These are phyloP conservation scores for Xerus rutilus DNA, from an alignment of 2,797 vertebrate species.

Conservation along the genomic window DNA sequence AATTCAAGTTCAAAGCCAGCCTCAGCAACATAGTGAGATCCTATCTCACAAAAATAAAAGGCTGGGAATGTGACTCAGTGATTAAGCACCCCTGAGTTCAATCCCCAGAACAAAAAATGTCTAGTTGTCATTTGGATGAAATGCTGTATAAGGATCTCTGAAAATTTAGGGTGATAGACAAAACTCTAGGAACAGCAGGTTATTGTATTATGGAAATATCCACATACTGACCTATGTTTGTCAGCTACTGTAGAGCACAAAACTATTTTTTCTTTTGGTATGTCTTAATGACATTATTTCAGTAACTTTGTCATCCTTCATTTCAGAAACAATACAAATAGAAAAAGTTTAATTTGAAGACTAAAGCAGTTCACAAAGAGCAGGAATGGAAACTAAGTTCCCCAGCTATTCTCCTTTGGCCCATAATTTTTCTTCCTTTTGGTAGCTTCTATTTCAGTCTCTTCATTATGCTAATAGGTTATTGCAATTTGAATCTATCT, in stretches of 20 bases:
- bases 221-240: neutral
- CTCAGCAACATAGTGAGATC: no score
- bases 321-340: conserved; percentile 41
- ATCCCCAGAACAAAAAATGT: neutral
- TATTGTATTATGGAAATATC: neutral
- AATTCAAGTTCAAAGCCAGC: no score
- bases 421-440: neutral
- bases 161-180: conserved; percentile 5
- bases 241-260: neutral
- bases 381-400: neutral
- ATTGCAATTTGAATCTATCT: neutral
- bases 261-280: neutral
- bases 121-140: neutral
- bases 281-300: neutral
- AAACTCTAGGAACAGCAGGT: neutral
- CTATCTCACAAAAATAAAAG: no score
- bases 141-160: neutral
- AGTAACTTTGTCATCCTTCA: neutral
- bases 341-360: neutral
- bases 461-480: neutral
- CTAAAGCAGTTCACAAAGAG: neutral
- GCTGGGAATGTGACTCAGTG: no score
- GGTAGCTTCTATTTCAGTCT: neutral
- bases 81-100: no score
- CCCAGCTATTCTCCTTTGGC: neutral